Conservation (phyloP, 2,888 invertebrate genomes). For the Apomyelois bistriatella region DNA sequence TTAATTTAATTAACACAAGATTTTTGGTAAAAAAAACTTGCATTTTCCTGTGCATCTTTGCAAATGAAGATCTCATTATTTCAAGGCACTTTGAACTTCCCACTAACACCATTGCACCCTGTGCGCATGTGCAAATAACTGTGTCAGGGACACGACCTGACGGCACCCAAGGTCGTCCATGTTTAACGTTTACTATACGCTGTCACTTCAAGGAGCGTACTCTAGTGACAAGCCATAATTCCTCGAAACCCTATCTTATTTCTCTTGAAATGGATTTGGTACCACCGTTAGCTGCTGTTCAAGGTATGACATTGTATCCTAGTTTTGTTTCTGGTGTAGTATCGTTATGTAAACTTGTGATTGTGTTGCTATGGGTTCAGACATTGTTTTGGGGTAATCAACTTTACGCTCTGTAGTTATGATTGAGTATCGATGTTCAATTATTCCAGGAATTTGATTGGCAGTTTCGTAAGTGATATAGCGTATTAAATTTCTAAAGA, state of each 20-base stretch:
- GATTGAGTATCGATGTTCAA: not conserved
- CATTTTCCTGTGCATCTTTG: not conserved
- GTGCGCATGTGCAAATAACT: conserved; percentile 59
- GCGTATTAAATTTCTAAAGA: no score
- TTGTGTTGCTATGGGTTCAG: not conserved
- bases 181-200: conserved; percentile 49
- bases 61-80: not conserved
- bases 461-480: no score
- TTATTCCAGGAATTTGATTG: not conserved
- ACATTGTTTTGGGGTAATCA: not conserved
- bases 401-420: not conserved
- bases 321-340: conserved; percentile 1
- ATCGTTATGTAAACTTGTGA: not conserved
- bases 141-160: conserved; percentile 68
- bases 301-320: conserved; percentile 35
- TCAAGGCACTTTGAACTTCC: conserved; percentile 24
- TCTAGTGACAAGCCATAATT: conserved; percentile 22
- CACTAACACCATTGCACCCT: conserved; percentile 16
- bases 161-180: conserved; percentile 60
- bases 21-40: not conserved
- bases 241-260: conserved; percentile 12
- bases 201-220: conserved; percentile 34
- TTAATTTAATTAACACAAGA: no score
- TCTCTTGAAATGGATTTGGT: conserved; percentile 44
- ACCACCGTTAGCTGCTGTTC: conserved; percentile 40